Evolutionary conservation across 2,888 invertebrate genomes (phyloP).

Genomic region (Asteroscopus sphinx): DNA sequence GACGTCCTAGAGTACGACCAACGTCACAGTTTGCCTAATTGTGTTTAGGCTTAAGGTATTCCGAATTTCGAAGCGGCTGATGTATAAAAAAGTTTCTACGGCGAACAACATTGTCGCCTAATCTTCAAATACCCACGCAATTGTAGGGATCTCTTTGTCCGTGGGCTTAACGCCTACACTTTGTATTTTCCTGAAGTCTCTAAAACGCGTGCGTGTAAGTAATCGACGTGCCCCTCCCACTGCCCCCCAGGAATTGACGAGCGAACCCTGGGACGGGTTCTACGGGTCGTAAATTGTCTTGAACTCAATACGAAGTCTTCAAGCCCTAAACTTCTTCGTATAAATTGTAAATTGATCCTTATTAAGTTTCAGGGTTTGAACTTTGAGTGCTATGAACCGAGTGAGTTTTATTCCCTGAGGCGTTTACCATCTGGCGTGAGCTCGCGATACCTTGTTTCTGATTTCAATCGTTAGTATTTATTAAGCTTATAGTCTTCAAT

Average conservation of each 20-base stretch:
- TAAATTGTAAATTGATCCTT: conserved; percentile 56
- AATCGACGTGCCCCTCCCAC: conserved; percentile 47
- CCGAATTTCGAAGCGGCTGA: conserved; percentile 21
- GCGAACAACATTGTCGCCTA: conserved; percentile 39
- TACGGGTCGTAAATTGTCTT: conserved; percentile 51
- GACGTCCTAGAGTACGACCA: conserved; percentile 1
- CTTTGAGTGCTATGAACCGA: conserved; percentile 33
- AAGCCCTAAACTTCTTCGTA: conserved; percentile 48
- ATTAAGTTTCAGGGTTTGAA: conserved; percentile 52
- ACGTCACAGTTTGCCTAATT: conserved; percentile 18
- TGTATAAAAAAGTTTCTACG: conserved; percentile 42
- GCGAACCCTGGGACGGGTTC: conserved; percentile 29
- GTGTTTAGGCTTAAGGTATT: conserved; percentile 12
- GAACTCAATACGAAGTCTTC: conserved; percentile 52
- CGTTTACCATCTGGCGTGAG: conserved; percentile 15
- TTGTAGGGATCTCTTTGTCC: conserved; percentile 40
- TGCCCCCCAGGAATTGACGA: conserved; percentile 37
- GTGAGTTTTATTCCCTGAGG: conserved; percentile 37
- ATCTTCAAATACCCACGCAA: conserved; percentile 36
- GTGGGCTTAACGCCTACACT: conserved; percentile 33
- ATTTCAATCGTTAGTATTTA: conserved; percentile 1
- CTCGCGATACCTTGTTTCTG: conserved; percentile 7
- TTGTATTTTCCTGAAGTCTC: conserved; percentile 36
- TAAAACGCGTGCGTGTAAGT: conserved; percentile 53
- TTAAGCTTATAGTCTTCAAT: neutral